phyloP scores from a whole-genome alignment of 64 coral and sea anemone species.

The Cladopsammia gracilis region DNA sequence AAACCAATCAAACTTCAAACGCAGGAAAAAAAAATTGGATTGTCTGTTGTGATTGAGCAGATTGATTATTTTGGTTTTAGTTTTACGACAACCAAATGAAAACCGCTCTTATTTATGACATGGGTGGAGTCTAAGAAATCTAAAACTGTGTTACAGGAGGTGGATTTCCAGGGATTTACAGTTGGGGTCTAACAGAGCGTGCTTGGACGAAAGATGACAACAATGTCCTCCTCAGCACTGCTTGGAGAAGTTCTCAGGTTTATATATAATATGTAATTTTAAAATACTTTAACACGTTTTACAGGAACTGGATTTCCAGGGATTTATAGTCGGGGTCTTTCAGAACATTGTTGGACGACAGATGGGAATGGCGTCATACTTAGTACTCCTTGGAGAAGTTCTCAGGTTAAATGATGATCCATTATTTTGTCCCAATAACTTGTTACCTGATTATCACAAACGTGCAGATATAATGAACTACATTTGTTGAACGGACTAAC shows the following conservation, averaged over 20 bases:
- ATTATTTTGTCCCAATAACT: background rate
- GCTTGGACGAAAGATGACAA: constrained; percentile 57
- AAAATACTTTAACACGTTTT: background rate
- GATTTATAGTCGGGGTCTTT: constrained; percentile 15
- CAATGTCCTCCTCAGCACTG: constrained; percentile 23
- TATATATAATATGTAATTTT: background rate
- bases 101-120: too few relatives aligned
- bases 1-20: too few relatives aligned
- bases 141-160: constrained; percentile 30
- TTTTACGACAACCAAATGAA: too few relatives aligned
- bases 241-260: constrained; percentile 61
- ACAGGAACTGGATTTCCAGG: constrained; percentile 53
- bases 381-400: constrained; percentile 23
- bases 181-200: background rate
- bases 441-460: too few relatives aligned
- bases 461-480: too few relatives aligned
- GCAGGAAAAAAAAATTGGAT: too few relatives aligned
- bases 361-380: constrained; percentile 48
- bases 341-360: constrained; percentile 30
- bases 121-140: background rate
- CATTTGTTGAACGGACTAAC: too few relatives aligned
- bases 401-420: background rate
- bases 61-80: too few relatives aligned
- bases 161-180: constrained; percentile 71
- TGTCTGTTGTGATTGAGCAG: too few relatives aligned